Conservation (phyloP, 2,113 vertebrate genomes). For the Campylorhamphus procurvoides region DNA sequence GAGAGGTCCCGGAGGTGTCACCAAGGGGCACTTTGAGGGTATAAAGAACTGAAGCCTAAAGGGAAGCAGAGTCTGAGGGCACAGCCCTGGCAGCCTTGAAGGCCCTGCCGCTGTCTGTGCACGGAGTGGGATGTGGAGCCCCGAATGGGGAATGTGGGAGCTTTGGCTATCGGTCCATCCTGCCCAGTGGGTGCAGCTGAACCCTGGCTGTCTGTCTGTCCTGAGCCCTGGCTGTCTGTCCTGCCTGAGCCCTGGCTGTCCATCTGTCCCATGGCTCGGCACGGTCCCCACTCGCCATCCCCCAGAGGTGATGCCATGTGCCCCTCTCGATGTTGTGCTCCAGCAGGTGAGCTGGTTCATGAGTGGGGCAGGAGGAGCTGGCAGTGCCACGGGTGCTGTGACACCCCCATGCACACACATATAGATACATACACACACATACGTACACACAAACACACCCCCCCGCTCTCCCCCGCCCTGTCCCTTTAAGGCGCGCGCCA, state of each 20-base stretch:
- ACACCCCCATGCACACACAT: background rate
- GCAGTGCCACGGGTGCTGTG: background rate
- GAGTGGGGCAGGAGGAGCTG: background rate
- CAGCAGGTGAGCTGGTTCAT: background rate
- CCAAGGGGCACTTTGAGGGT: background rate
- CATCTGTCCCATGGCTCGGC: background rate
- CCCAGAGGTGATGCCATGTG: background rate
- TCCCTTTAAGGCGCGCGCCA: background rate
- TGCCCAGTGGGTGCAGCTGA: background rate
- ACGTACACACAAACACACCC: too few species aligned
- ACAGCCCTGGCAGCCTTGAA: background rate
- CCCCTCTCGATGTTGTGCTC: background rate
- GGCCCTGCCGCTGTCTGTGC: too few species aligned
- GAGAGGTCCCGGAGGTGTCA: background rate
- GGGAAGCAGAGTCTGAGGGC: background rate
- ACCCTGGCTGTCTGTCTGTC: background rate
- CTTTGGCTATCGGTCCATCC: background rate
- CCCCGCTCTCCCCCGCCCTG: background rate
- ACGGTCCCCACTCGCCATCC: background rate
- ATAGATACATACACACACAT: too few species aligned
- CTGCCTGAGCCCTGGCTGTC: background rate
- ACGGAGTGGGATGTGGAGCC: background rate
- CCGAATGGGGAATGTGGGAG: background rate
- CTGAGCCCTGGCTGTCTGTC: background rate
- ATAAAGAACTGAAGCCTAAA: rapidly evolving